phyloP scores from a whole-genome alignment of 2,113 vertebrate genomes.

The Hepsetus odoe region DNA sequence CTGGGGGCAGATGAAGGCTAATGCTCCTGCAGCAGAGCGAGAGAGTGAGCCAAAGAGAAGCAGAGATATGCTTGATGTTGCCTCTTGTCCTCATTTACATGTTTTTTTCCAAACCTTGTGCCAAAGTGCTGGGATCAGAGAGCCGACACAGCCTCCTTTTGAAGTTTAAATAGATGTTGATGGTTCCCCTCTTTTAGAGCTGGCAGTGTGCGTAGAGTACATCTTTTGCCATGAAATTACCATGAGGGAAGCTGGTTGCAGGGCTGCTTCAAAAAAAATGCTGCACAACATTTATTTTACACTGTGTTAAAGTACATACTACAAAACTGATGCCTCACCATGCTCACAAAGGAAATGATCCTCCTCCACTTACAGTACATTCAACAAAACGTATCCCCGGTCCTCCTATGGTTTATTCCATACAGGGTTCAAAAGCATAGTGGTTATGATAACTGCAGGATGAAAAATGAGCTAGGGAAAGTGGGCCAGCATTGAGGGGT shows the following conservation, averaged over 20 bases:
- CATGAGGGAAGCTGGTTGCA: conserved; percentile 15
- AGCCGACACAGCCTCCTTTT: conserved; percentile 34
- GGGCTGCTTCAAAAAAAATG: conserved; percentile 35
- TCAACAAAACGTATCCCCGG: neutral
- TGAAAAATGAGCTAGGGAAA: conserved; percentile 41
- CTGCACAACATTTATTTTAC: conserved; percentile 19
- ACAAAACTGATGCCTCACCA: conserved; percentile 20
- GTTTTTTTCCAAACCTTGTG: conserved; percentile 42
- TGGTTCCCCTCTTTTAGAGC: conserved; percentile 44
- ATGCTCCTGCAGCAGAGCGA: conserved; percentile 15
- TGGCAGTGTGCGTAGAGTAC: neutral
- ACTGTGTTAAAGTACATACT: neutral
- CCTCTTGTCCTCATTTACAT: conserved; percentile 50
- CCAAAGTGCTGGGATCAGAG: conserved; percentile 36
- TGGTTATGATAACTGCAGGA: conserved; percentile 33
- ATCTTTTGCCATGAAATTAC: conserved; percentile 25
- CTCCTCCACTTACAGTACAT: neutral
- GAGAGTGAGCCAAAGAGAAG: conserved; percentile 23
- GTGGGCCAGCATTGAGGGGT: conserved; percentile 35
- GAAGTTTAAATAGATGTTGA: conserved; percentile 48
- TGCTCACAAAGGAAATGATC: neutral
- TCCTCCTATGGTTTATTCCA: conserved; percentile 8
- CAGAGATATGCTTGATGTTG: conserved; percentile 35
- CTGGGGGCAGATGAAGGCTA: conserved; percentile 38
- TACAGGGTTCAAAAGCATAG: conserved; percentile 24